phyloP scores from a whole-genome alignment of 2,113 vertebrate genomes.

The Sceloporus undulatus region DNA sequence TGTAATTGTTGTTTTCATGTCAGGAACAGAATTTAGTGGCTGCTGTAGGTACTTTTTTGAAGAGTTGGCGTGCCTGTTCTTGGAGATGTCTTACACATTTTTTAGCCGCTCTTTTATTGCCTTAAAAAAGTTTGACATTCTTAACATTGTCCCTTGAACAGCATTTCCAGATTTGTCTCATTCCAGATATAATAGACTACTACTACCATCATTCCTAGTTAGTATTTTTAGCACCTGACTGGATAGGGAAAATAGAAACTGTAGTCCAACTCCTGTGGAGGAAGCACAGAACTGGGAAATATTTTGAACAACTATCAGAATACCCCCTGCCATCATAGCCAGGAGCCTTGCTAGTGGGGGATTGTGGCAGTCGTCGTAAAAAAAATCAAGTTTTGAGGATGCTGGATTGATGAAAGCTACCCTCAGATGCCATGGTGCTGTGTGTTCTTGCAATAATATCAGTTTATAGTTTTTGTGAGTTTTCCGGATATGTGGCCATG shows the following conservation, averaged over 20 bases:
- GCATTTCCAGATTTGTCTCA: neutral
- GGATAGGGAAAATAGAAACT: neutral
- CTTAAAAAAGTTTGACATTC: slow-evolving; percentile 20
- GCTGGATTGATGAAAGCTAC: neutral
- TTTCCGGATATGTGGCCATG: no score
- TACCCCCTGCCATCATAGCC: no score
- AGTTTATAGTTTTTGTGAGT: slow-evolving; percentile 4
- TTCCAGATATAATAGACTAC: neutral
- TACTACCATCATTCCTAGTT: neutral
- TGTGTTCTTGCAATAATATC: slow-evolving; percentile 8
- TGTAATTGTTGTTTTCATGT: slow-evolving; percentile 35
- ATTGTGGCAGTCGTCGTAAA: no score
- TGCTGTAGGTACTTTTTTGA: slow-evolving; percentile 24
- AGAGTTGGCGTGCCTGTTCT: neutral
- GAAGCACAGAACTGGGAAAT: no score
- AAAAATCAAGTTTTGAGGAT: neutral
- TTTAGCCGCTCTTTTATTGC: slow-evolving; percentile 14
- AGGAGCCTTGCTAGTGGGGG: no score
- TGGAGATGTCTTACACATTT: neutral
- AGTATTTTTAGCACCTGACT: neutral
- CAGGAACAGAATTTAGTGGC: neutral
- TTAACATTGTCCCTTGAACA: neutral
- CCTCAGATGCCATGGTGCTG: neutral
- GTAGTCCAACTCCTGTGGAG: neutral
- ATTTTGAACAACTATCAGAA: no score